Base-by-base conservation (phyloP, 2,113 vertebrate species). In the Mus pahari region DNA sequence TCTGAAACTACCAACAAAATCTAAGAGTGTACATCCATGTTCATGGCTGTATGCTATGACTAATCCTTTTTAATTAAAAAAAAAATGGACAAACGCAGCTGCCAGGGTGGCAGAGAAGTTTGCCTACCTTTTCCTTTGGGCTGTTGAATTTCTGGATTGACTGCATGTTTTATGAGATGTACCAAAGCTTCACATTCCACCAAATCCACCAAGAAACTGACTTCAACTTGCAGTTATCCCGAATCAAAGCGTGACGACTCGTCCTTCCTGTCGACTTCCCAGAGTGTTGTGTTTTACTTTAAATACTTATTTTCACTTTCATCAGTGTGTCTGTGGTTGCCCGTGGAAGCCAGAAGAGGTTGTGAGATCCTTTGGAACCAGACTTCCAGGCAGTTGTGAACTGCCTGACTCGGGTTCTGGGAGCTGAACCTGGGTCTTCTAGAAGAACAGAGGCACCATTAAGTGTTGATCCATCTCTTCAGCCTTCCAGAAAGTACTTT, bases 181-280 rank as follows among this genome's bases (percentile, higher is more conserved):
- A 45, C 26, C 50, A 91, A 39, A 71, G 28, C 12, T 92, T 87
- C 71, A 73, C 70, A 45, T 84, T 62, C 26, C 14, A 31, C 45
- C 10, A 33, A 10, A 0, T 60, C 0, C 79, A 22, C 24, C 79
- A 31, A 94, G 26, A 90, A 70, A 84, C 33, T n/a, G 36, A 91
- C 17, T 62, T 55, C 36, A 14, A 94, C 73, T 68, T 94, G 95
- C 31, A 92, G 42, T 26, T 83, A 73, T 88, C 86, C 77, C 45
- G 90, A 73, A 64, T 68, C 16, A 53, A 90, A 95, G 53, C n/a
- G 45, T 3, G 13, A 79, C 70, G 16, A 82, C 42, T 73, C 1
- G 42, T 73, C 87, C n/a, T 91, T 26, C 58, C 48, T 55, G 31
- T 1, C 0, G 0, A 11, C n/a, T 73, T 7, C 66, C 7, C 11